These are phyloP conservation scores for Melanerpes aurifrons DNA, from an alignment of 2,113 vertebrate species.

Conservation along the genomic window DNA sequence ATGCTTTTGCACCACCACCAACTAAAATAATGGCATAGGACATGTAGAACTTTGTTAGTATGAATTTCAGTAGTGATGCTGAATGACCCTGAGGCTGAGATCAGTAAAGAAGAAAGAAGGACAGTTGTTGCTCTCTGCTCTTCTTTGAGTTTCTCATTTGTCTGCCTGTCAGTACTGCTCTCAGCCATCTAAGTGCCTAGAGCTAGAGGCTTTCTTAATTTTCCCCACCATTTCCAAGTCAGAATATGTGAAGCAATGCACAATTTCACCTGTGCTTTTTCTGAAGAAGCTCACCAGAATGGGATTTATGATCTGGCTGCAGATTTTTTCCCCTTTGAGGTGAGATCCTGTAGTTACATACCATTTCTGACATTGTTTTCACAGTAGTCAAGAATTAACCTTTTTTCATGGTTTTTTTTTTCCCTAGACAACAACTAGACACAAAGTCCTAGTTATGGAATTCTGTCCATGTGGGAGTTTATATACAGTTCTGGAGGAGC, in stretches of 20 bases:
- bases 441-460: conserved; percentile 99
- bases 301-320: not conserved
- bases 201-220: not conserved
- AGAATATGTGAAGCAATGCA: not conserved
- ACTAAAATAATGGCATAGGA: not conserved
- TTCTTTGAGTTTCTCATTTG: not conserved
- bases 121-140: not conserved
- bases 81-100: not conserved
- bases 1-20: not conserved
- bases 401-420: not conserved
- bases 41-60: not conserved
- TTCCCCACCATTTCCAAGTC: not conserved
- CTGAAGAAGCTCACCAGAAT: not conserved
- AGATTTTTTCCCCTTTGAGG: not conserved
- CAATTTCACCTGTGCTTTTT: not conserved
- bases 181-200: not conserved
- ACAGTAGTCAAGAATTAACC: not conserved
- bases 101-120: not conserved
- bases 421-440: conserved; percentile 87
- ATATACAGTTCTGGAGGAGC: conserved; percentile 96
- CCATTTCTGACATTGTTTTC: not conserved
- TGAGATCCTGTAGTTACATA: not conserved
- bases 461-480: conserved; percentile 97
- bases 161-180: not conserved
- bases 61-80: not conserved